These are phyloP conservation scores for Noctilio leporinus DNA, from an alignment of 2,113 vertebrate genomes.

Conservation along the genomic window DNA sequence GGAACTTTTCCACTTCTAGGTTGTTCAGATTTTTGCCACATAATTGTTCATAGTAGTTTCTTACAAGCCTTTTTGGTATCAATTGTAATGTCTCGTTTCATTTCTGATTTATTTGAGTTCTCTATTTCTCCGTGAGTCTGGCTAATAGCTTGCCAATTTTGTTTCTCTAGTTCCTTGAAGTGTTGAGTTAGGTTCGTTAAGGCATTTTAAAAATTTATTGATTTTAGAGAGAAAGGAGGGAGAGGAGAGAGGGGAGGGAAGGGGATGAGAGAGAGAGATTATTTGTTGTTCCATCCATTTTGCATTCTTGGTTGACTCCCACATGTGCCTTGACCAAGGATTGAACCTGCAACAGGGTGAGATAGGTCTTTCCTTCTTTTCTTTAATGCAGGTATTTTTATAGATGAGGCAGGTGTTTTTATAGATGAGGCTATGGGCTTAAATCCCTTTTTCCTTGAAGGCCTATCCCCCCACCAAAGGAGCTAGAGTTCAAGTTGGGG, in stretches of 20 bases:
- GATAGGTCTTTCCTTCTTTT: not conserved
- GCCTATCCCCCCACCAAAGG: not conserved
- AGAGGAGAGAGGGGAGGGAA: no score
- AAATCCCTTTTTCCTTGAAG: not conserved
- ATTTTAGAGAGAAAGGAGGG: no score
- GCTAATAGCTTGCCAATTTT: no score
- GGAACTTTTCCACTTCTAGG: not conserved
- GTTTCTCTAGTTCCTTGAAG: no score
- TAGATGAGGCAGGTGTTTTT: not conserved
- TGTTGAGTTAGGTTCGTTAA: no score
- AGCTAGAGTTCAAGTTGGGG: not conserved
- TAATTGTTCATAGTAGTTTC: not conserved
- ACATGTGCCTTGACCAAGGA: no score
- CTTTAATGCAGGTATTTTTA: not conserved
- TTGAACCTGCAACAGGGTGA: no score
- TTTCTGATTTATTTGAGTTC: not conserved
- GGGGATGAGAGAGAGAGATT: no score
- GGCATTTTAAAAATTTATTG: no score
- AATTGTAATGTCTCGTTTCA: not conserved
- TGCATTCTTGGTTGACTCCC: no score
- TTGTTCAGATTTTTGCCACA: not conserved
- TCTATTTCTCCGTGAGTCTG: no score
- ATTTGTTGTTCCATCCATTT: no score
- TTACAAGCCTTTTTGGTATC: not conserved
- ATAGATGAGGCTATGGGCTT: not conserved